Base-by-base conservation (phyloP, 2,797 vertebrate species). In the Paguma larvata region DNA sequence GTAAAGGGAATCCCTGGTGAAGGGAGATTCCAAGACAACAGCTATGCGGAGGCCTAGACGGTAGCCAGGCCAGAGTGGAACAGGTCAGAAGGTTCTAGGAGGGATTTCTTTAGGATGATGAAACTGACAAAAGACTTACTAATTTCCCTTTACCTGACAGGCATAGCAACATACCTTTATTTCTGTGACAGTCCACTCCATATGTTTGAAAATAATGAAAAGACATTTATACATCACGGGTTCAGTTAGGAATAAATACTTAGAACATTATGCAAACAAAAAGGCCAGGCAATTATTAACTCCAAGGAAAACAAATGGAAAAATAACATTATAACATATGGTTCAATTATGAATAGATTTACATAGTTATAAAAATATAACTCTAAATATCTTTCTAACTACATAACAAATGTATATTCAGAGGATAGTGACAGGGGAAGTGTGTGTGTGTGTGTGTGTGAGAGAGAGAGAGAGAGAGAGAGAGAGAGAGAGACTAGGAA, bases 61-160 rank as follows among this genome's bases (percentile, higher is more conserved):
- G 21, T 8, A 67, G 83, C 59, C 89, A 85, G 18, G 62, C 15
- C 70, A 65, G 51, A 85, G n/a, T 18, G n/a, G 44, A 92, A 34
- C 38, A 46, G 46, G 25, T 75, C 67, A 75, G 68, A 67, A 56
- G 27, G 46, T 48, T 92, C 53, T 88, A 80, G 53, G 32, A 94
- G 46, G 53, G 68, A n/a, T 85, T 95, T 85, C 84, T 92, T 59
- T 32, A 85, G 92, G 79, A 85, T 90, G 27, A 30, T 59, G 89
- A 89, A 89, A 92, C 63, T 48, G 46, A 84, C 41, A 73, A 70
- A 89, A 65, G 53, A 59, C 30, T 38, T 88, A 77, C 41, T 72
- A 65, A 73, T 92, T 88, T 72, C 46, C 44, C 65, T 65, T 78
- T 19, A 38, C 30, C 27, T 10, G 21, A 38, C 34, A 84, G 63